Evolutionary conservation across 2,797 vertebrate genomes (phyloP).

Genomic region (Loriculus beryllinus): DNA sequence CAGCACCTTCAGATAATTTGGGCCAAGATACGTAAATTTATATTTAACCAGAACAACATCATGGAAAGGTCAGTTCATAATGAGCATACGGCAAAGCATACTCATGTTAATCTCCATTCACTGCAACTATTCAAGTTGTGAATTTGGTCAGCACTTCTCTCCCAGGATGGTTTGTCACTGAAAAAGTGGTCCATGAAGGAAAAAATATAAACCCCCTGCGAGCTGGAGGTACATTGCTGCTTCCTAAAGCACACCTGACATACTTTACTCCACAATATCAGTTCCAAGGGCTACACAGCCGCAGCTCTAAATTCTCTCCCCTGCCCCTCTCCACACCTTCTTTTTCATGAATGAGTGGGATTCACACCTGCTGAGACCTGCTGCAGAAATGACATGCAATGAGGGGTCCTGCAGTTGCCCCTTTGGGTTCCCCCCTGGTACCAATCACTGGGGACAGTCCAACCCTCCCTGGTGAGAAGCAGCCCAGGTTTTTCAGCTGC

Average conservation of each 20-base stretch:
- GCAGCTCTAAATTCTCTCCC: neutral
- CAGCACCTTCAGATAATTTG: neutral
- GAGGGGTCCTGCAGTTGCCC: neutral
- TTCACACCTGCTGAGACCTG: neutral
- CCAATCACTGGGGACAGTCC: neutral
- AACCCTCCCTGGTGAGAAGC: neutral
- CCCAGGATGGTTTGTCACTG: neutral
- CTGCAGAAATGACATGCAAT: neutral
- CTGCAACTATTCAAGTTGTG: neutral
- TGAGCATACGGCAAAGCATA: neutral
- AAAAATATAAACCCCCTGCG: neutral
- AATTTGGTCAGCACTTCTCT: neutral
- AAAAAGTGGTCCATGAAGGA: neutral
- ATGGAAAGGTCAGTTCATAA: neutral
- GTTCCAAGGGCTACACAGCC: neutral
- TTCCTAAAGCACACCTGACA: neutral
- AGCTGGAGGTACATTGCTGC: neutral
- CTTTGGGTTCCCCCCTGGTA: neutral
- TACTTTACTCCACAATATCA: neutral
- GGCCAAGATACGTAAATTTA: neutral
- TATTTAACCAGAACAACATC: neutral
- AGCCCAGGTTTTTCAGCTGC: fast-evolving
- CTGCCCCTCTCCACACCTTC: neutral
- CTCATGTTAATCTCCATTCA: neutral
- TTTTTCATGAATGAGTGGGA: neutral